Percentiles rank a stretch among this genome's conserved stretches.
phyloP scores from a whole-genome alignment of 2,113 vertebrate species.

The Mobula birostris region DNA sequence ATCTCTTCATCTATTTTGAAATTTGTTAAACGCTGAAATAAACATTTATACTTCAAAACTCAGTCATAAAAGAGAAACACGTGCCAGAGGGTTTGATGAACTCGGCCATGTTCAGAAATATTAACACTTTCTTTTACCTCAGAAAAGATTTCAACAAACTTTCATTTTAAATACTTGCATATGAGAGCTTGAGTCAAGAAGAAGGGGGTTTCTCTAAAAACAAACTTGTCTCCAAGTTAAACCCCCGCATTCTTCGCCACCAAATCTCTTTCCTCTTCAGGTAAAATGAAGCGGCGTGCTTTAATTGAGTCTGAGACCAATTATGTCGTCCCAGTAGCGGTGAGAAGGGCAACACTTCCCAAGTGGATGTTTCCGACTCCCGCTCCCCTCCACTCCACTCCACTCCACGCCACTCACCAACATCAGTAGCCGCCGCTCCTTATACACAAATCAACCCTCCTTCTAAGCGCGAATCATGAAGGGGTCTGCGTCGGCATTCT shows the following conservation, averaged over 20 bases:
- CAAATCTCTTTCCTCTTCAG: not conserved
- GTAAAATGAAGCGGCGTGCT: not conserved
- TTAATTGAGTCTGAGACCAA: not conserved
- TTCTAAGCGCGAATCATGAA: not conserved
- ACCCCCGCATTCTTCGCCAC: not conserved
- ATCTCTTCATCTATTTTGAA: not conserved
- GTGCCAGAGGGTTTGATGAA: no score
- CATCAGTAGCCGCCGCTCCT: constrained; percentile 10
- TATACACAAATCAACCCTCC: not conserved
- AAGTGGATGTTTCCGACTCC: not conserved
- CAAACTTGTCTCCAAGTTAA: not conserved
- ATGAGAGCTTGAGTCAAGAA: not conserved
- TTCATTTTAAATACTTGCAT: not conserved
- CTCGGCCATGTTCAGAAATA: not conserved
- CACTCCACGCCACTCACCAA: not conserved
- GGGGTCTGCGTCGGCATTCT: not conserved
- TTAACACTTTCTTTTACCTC: not conserved
- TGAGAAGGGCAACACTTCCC: not conserved
- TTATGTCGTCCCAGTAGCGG: not conserved
- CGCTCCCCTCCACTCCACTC: not conserved
- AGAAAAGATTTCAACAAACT: not conserved
- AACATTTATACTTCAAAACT: not conserved
- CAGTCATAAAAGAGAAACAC: not conserved
- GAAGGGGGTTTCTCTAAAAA: not conserved
- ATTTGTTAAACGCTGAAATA: not conserved